Evolutionary conservation across 2,888 invertebrate species (phyloP).

Genomic region (Drosophila setosimentum): DNA sequence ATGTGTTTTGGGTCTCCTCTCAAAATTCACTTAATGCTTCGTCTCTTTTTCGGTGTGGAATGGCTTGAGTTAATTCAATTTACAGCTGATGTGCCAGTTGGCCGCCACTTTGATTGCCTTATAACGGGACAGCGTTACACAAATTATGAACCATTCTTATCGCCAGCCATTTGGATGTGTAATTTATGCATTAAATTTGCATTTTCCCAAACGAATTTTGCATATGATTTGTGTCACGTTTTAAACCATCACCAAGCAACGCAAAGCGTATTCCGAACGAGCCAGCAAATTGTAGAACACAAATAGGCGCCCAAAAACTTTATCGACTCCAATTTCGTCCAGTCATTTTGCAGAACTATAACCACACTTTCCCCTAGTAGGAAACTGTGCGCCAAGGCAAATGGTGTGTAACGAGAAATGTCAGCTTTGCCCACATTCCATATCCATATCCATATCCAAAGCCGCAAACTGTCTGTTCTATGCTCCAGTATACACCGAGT

Average conservation of each 20-base stretch:
- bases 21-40: constrained; percentile 37
- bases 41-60: neutral
- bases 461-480: neutral
- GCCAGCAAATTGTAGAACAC: constrained; percentile 3
- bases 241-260: constrained; percentile 14
- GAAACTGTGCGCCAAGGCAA: constrained; percentile 37
- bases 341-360: constrained; percentile 3
- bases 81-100: constrained; percentile 52
- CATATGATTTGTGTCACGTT: constrained; percentile 52
- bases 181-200: constrained; percentile 65
- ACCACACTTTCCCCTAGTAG: neutral
- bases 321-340: constrained; percentile 39
- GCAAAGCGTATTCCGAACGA: neutral
- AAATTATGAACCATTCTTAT: constrained; percentile 51
- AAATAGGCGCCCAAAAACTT: constrained; percentile 63
- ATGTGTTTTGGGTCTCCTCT: constrained; percentile 23
- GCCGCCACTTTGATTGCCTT: constrained; percentile 55
- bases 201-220: constrained; percentile 36
- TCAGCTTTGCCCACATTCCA: constrained; percentile 49
- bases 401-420: constrained; percentile 55
- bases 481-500: constrained; percentile 43
- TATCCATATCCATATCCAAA: constrained; percentile 34
- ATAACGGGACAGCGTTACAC: constrained; percentile 27
- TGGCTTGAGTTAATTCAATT: constrained; percentile 68
- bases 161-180: constrained; percentile 28